These are phyloP conservation scores for Hestina assimilis DNA, from an alignment of 1,140 invertebrate genomes.

Conservation along the genomic window DNA sequence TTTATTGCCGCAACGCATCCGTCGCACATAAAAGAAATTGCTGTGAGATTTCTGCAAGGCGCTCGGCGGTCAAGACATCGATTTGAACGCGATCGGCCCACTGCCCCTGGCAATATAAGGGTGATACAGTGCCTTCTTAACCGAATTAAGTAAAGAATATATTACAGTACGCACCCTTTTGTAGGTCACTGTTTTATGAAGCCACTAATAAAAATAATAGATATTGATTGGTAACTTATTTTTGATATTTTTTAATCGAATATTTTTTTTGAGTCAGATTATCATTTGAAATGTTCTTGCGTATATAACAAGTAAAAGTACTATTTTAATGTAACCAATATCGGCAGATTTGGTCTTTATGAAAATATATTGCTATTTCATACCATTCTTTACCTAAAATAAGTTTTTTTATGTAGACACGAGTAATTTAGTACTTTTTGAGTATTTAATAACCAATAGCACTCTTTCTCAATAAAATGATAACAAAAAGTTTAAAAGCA, in stretches of 20 bases:
- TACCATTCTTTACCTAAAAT: background rate
- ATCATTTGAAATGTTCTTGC: too few relatives aligned
- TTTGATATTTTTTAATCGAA: too few relatives aligned
- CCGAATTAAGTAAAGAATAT: constrained; percentile 9
- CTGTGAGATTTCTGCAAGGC: constrained; percentile 42
- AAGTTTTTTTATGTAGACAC: background rate
- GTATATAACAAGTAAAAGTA: background rate
- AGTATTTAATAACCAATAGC: too few relatives aligned
- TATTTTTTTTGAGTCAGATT: too few relatives aligned
- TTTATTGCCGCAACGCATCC: constrained; percentile 33
- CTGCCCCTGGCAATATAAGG: constrained; percentile 28
- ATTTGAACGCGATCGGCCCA: constrained; percentile 24
- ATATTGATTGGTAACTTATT: too few relatives aligned
- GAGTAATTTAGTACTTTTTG: background rate
- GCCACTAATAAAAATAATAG: too few relatives aligned
- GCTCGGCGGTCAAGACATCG: constrained; percentile 32
- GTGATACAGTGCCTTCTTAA: constrained; percentile 24
- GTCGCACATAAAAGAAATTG: constrained; percentile 34
- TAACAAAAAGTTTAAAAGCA: too few relatives aligned
- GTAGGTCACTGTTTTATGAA: too few relatives aligned
- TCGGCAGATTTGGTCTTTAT: constrained; percentile 1
- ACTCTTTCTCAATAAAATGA: too few relatives aligned
- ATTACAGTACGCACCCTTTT: constrained; percentile 2
- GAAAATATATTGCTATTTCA: constrained; percentile 5
- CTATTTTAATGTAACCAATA: background rate